Base-by-base conservation (phyloP, 2,113 vertebrate species). In the Malurus melanocephalus region DNA sequence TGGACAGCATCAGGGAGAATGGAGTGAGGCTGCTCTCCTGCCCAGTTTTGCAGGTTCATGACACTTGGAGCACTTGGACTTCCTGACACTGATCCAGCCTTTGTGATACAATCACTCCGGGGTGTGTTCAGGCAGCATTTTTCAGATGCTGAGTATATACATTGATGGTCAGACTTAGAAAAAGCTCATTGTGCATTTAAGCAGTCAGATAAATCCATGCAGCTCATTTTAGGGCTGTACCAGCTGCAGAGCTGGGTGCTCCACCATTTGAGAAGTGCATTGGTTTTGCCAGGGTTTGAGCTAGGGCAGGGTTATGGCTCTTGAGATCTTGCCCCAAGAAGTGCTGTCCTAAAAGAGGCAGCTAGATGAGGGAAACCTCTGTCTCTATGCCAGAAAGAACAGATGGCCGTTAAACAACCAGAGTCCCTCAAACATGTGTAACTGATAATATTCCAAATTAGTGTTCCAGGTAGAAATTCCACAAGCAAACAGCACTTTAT, bases 31-130 rank as follows among this genome's bases (percentile, higher is more conserved):
- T 18, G 11, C 35, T 69, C 16, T 64, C 45, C 56, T 28, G 55
- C 53, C 35, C 45, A 21, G 32, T 67, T 82, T 46, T 83, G 59
- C 40, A 38, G 62, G 53, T 72, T 93, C 64, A 7, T 48, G 62
- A 72, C 45, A 26, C 17, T 28, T 71, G 62, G 59, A 88, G 43
- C 53, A 20, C 28, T n/a, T 32, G 2, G 19, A 33, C 13, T 60
- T 14, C 20, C 9, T 1, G 45, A 26, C 33, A 45, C 24, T 3
- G 7, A n/a, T n/a, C 72, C 73, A 86, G 7, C 33, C 69, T 23
- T 45, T n/a, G 20, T 0, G 1, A 43, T 6, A 10, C 26, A 3
- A 23, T 21, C 21, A 1, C 61, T 27, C 56, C 6, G 11, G 71
- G 38, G 38, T 78, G 38, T 23, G 2, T 24, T 55, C 30, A 68